phyloP scores from a whole-genome alignment of 2,797 vertebrate species.

The Spatula versicolor region DNA sequence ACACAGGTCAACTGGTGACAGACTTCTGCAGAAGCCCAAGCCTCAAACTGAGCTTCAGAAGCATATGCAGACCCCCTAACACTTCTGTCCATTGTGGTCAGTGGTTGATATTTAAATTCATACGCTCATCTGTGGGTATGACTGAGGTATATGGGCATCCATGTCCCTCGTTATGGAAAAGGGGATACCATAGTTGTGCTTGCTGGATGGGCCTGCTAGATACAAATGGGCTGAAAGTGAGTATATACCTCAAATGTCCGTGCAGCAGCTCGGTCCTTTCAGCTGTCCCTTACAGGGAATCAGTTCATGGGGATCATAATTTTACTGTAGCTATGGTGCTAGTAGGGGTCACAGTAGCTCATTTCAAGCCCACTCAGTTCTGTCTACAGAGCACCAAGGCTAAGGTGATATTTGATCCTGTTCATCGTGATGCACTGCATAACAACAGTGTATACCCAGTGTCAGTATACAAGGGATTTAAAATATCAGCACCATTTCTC shows the following conservation, averaged over 20 bases:
- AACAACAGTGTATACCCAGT: not conserved
- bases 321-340: not conserved
- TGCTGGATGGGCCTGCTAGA: not conserved
- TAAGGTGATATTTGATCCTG: not conserved
- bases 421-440: not conserved
- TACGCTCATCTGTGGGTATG: fast-evolving
- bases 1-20: not conserved
- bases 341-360: not conserved
- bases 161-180: not conserved
- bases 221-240: not conserved
- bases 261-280: not conserved
- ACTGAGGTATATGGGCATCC: not conserved
- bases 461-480: not conserved
- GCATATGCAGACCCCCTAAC: too few species aligned
- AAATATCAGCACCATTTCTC: not conserved
- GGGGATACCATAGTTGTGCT: not conserved
- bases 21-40: not conserved
- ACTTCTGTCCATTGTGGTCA: not conserved
- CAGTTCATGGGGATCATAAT: not conserved
- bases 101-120: not conserved
- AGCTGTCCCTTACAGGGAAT: not conserved
- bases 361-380: not conserved
- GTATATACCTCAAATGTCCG: not conserved
- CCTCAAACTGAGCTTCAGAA: not conserved
- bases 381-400: not conserved